phyloP scores from a whole-genome alignment of 1,140 invertebrate species.

The Epicauta chinensis region DNA sequence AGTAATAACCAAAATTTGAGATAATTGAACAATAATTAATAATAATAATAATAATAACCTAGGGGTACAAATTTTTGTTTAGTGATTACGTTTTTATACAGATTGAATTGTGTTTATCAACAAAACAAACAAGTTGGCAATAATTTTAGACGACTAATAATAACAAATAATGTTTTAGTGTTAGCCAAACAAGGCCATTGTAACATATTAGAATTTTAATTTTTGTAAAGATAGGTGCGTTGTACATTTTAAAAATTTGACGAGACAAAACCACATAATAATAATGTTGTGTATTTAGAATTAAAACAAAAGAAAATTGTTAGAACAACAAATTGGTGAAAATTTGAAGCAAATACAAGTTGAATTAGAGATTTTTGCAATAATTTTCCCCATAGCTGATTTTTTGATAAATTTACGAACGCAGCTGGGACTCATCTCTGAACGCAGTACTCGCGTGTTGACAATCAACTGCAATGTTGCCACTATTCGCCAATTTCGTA shows the following conservation, averaged over 20 bases:
- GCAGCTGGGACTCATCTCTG: too few species aligned
- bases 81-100: conserved; percentile 22
- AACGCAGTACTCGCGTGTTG: too few species aligned
- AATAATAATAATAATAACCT: conserved; percentile 5
- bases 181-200: conserved; percentile 1
- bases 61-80: conserved; percentile 17
- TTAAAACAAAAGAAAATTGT: conserved; percentile 6
- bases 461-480: too few species aligned
- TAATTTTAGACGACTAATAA: conserved; percentile 16
- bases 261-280: too few species aligned
- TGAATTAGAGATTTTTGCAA: too few species aligned
- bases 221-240: conserved; percentile 16
- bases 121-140: conserved; percentile 22
- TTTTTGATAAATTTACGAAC: too few species aligned
- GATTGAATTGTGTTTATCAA: neutral
- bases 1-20: conserved; percentile 6
- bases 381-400: too few species aligned
- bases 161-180: conserved; percentile 2
- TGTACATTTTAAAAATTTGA: conserved; percentile 6
- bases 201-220: conserved; percentile 20
- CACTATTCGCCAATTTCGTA: too few species aligned
- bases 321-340: neutral
- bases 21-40: too few species aligned
- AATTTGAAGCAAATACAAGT: too few species aligned
- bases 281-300: too few species aligned